These are phyloP conservation scores for Gryon sp. DNA, from an alignment of 1,140 invertebrate species.

Conservation along the genomic window DNA sequence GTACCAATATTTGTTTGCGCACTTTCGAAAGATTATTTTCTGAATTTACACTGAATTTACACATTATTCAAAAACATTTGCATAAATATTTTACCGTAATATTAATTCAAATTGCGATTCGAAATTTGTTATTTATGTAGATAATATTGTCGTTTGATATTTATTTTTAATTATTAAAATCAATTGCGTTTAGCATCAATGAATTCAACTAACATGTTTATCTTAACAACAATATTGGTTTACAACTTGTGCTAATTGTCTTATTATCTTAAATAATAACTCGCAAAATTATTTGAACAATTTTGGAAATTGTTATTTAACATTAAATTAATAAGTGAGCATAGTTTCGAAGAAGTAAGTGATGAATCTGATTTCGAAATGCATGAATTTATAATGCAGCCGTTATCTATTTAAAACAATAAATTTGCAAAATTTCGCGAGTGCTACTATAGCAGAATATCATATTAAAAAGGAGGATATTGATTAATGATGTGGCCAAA, in stretches of 20 bases:
- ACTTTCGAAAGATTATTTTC: no score
- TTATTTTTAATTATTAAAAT: no score
- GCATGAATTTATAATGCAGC: conserved; percentile 5
- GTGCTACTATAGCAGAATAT: conserved; percentile 20
- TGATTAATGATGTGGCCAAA: neutral
- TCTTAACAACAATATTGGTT: no score
- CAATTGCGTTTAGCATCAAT: no score
- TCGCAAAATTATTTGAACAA: conserved; percentile 14
- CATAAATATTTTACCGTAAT: no score
- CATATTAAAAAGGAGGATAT: conserved; percentile 23
- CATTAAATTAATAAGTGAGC: conserved; percentile 27
- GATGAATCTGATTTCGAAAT: conserved; percentile 18
- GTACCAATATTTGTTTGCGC: neutral
- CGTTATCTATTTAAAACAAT: conserved; percentile 2
- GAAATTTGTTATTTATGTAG: no score
- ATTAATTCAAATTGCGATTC: no score
- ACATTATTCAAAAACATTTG: no score
- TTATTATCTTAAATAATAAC: neutral
- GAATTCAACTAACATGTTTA: no score
- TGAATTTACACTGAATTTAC: no score
- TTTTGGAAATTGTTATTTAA: conserved; percentile 30
- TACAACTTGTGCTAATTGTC: no score
- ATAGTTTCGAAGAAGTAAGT: conserved; percentile 18
- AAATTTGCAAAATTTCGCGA: neutral
- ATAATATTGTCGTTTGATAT: no score